A percentile compares a stretch with the other conserved stretches of the same genome.
Evolutionary conservation across 1,140 invertebrate genomes (phyloP).

Genomic region (Agrypnia vestita): DNA sequence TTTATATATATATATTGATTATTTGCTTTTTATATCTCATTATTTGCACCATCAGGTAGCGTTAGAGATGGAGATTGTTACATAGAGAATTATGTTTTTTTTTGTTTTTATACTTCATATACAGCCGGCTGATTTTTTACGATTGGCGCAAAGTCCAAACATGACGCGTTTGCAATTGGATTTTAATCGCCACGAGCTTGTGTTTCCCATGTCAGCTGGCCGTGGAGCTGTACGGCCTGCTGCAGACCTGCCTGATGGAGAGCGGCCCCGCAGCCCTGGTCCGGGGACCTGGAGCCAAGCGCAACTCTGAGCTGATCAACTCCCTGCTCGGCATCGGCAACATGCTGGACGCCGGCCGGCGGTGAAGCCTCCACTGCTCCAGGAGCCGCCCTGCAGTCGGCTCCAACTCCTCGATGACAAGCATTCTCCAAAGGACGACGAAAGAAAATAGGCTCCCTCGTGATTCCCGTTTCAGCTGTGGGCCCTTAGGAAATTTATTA

Average conservation of each 20-base stretch:
- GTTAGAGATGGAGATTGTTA: no score
- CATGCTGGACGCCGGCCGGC: constrained; percentile 80
- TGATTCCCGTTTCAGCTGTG: background rate
- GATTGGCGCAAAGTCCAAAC: no score
- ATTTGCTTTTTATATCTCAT: no score
- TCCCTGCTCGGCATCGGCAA: constrained; percentile 79
- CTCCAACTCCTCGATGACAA: background rate
- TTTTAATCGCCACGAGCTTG: no score
- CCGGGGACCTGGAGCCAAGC: constrained; percentile 70
- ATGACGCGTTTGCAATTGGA: no score
- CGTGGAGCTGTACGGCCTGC: constrained; percentile 46
- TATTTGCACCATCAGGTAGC: no score
- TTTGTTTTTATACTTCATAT: no score
- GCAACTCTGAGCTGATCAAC: constrained; percentile 84
- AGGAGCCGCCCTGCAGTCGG: background rate
- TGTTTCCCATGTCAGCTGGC: constrained; percentile 22
- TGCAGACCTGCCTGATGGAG: constrained; percentile 52
- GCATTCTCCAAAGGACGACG: background rate
- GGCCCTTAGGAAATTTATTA: background rate
- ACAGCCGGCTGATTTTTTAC: no score
- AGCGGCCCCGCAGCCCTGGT: background rate
- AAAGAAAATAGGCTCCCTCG: background rate
- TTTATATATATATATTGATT: no score
- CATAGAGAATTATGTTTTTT: no score
- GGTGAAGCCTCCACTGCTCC: background rate